Percentiles rank a stretch among this genome's conserved stretches.
Conservation (phyloP, 2,888 invertebrate species). For the Tetrapedia diversipes region DNA sequence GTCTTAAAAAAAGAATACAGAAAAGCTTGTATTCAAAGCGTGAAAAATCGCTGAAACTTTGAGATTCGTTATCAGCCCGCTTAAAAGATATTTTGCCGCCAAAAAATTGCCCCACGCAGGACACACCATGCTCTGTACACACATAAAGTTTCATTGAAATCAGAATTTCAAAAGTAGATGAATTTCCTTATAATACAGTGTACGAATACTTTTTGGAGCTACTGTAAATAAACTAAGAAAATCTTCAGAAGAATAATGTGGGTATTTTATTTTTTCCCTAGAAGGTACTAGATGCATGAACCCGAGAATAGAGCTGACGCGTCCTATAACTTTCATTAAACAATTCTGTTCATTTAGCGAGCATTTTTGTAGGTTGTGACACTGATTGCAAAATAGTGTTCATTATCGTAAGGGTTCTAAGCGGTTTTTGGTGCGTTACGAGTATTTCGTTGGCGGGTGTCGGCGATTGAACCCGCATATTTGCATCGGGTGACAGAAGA, state of each 20-base stretch:
- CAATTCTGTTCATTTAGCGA: conserved; percentile 6
- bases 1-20: too few relatives aligned
- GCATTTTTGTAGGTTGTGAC: conserved; percentile 37
- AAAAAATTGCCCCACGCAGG: too few relatives aligned
- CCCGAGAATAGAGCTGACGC: not conserved
- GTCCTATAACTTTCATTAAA: not conserved
- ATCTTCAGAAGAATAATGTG: not conserved
- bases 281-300: not conserved
- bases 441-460: conserved; percentile 36
- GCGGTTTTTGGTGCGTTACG: conserved; percentile 54
- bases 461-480: conserved; percentile 49
- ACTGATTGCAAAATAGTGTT: conserved; percentile 37
- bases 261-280: not conserved
- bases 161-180: too few relatives aligned
- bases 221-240: not conserved
- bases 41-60: too few relatives aligned
- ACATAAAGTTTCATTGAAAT: too few relatives aligned
- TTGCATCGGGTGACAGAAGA: conserved; percentile 15
- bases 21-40: too few relatives aligned
- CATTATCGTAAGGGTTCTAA: conserved; percentile 29
- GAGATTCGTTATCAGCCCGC: too few relatives aligned
- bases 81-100: too few relatives aligned
- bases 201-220: too few relatives aligned
- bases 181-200: too few relatives aligned
- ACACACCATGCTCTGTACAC: too few relatives aligned